Conservation (phyloP, 2,888 invertebrate species). For the Eulithis testata region DNA sequence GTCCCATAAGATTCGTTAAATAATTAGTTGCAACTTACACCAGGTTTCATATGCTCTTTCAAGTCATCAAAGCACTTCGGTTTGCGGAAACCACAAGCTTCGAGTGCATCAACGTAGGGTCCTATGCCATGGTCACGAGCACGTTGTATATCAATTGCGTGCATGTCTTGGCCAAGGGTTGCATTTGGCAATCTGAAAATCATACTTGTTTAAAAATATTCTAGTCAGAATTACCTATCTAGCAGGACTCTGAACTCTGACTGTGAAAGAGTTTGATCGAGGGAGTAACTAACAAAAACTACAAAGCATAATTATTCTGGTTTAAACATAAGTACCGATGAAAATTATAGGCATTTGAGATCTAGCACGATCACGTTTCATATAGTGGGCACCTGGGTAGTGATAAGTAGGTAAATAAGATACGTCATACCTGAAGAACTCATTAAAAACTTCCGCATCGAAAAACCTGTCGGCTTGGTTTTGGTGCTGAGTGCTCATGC, state of each 20-base stretch:
- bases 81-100: constrained; percentile 31
- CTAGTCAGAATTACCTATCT: no score
- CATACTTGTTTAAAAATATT: neutral
- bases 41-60: constrained; percentile 27
- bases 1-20: no score
- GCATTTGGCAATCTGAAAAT: constrained; percentile 8
- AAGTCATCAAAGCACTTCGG: constrained; percentile 37
- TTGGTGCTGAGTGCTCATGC: constrained; percentile 31
- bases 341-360: no score
- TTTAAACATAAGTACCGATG: no score
- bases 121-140: constrained; percentile 45
- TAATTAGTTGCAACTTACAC: constrained; percentile 32
- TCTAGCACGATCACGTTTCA: no score
- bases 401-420: no score
- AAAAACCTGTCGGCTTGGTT: constrained; percentile 27
- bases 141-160: constrained; percentile 44
- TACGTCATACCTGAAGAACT: constrained; percentile 34
- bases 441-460: constrained; percentile 31
- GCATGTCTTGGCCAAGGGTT: constrained; percentile 40
- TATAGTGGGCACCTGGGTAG: no score
- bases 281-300: no score
- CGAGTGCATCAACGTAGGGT: constrained; percentile 31
- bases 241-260: no score
- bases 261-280: no score
- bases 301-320: no score